Percentiles rank a stretch among this genome's conserved stretches.
phyloP scores from a whole-genome alignment of 2,888 invertebrate species.

The Oegoconia quadripuncta region DNA sequence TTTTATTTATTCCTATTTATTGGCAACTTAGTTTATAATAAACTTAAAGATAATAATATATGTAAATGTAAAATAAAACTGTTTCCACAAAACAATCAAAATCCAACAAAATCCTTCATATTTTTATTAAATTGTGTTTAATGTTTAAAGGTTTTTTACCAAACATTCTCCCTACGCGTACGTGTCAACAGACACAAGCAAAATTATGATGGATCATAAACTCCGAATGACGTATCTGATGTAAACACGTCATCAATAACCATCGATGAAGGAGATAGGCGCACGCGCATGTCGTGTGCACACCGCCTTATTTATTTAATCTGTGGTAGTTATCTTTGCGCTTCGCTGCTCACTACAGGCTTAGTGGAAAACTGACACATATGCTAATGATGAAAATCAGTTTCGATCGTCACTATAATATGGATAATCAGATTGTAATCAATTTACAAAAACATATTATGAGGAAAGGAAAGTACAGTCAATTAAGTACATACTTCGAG shows the following conservation, averaged over 20 bases:
- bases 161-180: not conserved
- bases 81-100: too few relatives aligned
- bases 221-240: conserved; percentile 14
- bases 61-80: too few relatives aligned
- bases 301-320: conserved; percentile 8
- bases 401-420: too few relatives aligned
- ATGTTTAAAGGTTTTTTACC: not conserved
- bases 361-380: not conserved
- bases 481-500: too few relatives aligned
- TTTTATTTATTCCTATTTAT: too few relatives aligned
- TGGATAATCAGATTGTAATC: too few relatives aligned
- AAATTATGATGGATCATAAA: conserved; percentile 5
- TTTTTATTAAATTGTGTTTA: not conserved
- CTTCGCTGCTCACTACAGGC: not conserved
- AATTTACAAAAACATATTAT: too few relatives aligned
- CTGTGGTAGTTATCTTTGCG: conserved; percentile 8
- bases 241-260: conserved; percentile 23
- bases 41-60: too few relatives aligned
- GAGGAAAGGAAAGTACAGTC: too few relatives aligned
- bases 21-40: too few relatives aligned
- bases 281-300: conserved; percentile 16
- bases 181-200: conserved; percentile 3
- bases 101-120: too few relatives aligned
- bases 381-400: not conserved
- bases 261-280: conserved; percentile 20